Evolutionary conservation across 2,888 invertebrate species (phyloP).

Genomic region (Rhagium mordax): DNA sequence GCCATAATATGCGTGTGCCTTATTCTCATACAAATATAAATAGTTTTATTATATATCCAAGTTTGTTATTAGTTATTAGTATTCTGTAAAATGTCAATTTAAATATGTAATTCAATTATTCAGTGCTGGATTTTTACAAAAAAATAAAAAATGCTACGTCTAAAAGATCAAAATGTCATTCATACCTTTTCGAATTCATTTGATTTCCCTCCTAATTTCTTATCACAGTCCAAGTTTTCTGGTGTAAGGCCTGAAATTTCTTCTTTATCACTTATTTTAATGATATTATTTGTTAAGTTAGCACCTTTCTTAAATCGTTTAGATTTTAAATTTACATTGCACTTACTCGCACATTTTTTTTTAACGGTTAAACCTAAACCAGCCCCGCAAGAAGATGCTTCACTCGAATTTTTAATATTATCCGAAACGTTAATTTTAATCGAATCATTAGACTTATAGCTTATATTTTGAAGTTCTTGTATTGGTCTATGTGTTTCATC

Average conservation of each 20-base stretch:
- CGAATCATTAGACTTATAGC: background rate
- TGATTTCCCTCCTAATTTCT: slow-evolving; percentile 39
- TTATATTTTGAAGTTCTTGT: background rate
- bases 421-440: background rate
- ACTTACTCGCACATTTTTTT: slow-evolving; percentile 39
- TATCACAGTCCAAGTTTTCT: slow-evolving; percentile 46
- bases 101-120: too few relatives aligned
- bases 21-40: too few relatives aligned
- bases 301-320: slow-evolving; percentile 27
- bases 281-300: slow-evolving; percentile 1
- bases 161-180: background rate
- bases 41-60: too few relatives aligned
- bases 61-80: too few relatives aligned
- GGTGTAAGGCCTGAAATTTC: slow-evolving; percentile 36
- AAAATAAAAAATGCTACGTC: background rate
- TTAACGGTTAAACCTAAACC: slow-evolving; percentile 36
- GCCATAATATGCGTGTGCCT: too few relatives aligned
- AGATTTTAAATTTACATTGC: slow-evolving; percentile 24
- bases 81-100: too few relatives aligned
- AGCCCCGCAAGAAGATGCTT: slow-evolving; percentile 1
- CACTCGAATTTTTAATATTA: slow-evolving; percentile 8
- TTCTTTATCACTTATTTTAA: slow-evolving; percentile 43
- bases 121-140: too few relatives aligned
- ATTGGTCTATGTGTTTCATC: background rate
- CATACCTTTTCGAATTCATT: slow-evolving; percentile 50